Base-by-base conservation (phyloP, 2,113 vertebrate genomes). In the Cololabis saira region DNA sequence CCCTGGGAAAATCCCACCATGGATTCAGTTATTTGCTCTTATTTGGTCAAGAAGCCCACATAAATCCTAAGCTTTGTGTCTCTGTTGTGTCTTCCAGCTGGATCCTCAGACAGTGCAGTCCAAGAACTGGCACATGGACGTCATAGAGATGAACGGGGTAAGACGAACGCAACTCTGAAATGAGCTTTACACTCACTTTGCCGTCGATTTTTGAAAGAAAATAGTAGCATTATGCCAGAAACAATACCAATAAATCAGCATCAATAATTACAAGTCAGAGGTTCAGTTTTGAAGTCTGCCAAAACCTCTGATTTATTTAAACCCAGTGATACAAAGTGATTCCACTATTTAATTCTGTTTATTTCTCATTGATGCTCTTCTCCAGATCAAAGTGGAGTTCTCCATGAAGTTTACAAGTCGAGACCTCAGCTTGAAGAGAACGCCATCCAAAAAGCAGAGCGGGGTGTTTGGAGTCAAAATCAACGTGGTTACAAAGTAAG, bases 131-230 rank as follows among this genome's bases (percentile, higher is more conserved):
- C 97, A 99, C 81, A 93, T 96, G 78, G 96, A 98, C 0, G 95
- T 99, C 90, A 99, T 99, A 2, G 97, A 98, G 93, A 99, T 99
- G 98, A 99, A 99, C 0, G 98, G 97, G 95, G 98, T 99, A 86
- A 94, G 90, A 64, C n/a, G 1, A 42, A 3, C 50, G 10, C n/a
- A 12, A 3, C 33, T 51, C 48, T 62, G 8, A 41, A 11, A 50
- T 5, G 5, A n/a, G 13, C 49, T 21, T 12, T 40, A 19, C 15
- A 43, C 4, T 21, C 30, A 30, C 19, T 57, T 14, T 56, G 16
- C 15, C 45, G 21, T 12, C 2, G 24, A 27, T 27, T 5, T 27
- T 5, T 27, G 24, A 27, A 2, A 27, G 24, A 27, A 2, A 27
- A n/a, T n/a, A 27, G 24, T 27, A 27, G 24, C 24, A 5, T 27